Base-by-base conservation (phyloP, 2,888 invertebrate genomes). In the Melangyna quadrimaculata region DNA sequence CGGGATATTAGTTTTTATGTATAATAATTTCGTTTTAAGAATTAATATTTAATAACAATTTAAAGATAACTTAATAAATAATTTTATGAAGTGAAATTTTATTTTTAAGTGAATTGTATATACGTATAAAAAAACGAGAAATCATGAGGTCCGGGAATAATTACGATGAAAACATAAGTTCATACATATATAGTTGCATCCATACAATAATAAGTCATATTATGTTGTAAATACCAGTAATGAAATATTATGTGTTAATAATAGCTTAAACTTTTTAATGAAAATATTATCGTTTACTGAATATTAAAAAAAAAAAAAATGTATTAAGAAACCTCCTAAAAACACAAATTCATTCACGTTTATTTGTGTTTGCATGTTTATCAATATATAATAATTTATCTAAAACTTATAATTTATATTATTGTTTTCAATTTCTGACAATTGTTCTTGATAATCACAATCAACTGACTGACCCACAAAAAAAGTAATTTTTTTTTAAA, bases 201-300 rank as follows among this genome's bases (percentile, higher is more conserved):
- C 12, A 71, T 43, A 51, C 51, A 19, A 53, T 32, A 35, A 63
- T 35, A 19, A 45, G 45, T 45, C 19, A 19, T n/a, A n/a, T n/a
- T n/a, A n/a, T 77, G 32, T 40, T 83, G 82, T 83, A 83, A 73
- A 83, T 83, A n/a, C n/a, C n/a, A n/a, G n/a, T n/a, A 78, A 57
- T 67, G 45, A 82, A 35, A 27, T 37, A 61, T 53, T 24, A 48
- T 59, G 51, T 61, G 37, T 27, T 67, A 61, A 77, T n/a, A 48
- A 67, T 77, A 77, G 69, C 48, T 40, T 77, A 71, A 77, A 67
- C 71, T 71, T 72, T 72, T 10, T 63, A 72, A 71, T 40, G 5
- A n/a, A 63, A 71, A 35, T 53, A 48, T 10, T 40, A 24, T 45
- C 6, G n/a, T 43, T 43, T 43, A 17, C 24, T 14, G 32, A 53